A percentile compares a stretch with the other conserved stretches of the same genome.
Conservation (phyloP, 2,113 vertebrate genomes). For the Ia io region DNA sequence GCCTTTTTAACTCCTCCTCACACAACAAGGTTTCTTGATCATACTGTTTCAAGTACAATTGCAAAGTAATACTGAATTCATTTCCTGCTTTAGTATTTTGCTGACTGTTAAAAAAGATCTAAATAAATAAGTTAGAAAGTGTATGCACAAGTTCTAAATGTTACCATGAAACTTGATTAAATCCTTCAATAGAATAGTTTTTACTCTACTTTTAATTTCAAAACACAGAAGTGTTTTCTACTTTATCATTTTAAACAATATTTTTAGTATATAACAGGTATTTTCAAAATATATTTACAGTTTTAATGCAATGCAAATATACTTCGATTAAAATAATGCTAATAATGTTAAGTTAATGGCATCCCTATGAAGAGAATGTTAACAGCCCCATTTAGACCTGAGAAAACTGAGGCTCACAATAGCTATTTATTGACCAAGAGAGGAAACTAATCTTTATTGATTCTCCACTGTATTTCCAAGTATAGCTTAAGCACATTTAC, state of each 20-base stretch:
- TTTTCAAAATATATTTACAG: background rate
- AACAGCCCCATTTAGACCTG: background rate
- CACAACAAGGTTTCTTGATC: background rate
- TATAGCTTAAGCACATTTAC: background rate
- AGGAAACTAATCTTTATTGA: background rate
- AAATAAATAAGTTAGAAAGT: conserved; percentile 4
- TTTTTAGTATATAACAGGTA: background rate
- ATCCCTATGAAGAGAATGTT: background rate
- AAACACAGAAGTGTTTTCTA: conserved; percentile 35
- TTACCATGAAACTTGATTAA: conserved; percentile 15
- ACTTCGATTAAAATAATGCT: conserved; percentile 24
- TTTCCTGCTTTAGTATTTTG: conserved; percentile 14
- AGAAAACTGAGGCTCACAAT: background rate
- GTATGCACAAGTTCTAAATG: background rate
- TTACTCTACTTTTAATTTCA: conserved; percentile 5
- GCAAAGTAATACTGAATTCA: conserved; percentile 25
- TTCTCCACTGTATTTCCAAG: background rate
- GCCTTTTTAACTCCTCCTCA: conserved; percentile 1
- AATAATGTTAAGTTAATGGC: background rate
- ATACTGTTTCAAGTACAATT: background rate
- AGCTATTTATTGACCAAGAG: background rate
- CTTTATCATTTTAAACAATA: background rate
- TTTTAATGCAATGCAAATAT: conserved; percentile 15
- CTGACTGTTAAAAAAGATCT: background rate
- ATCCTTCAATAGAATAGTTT: background rate